Percentiles rank a stretch among this genome's conserved stretches.
Conservation (phyloP, 2,888 invertebrate genomes). For the Plebejus anna region DNA sequence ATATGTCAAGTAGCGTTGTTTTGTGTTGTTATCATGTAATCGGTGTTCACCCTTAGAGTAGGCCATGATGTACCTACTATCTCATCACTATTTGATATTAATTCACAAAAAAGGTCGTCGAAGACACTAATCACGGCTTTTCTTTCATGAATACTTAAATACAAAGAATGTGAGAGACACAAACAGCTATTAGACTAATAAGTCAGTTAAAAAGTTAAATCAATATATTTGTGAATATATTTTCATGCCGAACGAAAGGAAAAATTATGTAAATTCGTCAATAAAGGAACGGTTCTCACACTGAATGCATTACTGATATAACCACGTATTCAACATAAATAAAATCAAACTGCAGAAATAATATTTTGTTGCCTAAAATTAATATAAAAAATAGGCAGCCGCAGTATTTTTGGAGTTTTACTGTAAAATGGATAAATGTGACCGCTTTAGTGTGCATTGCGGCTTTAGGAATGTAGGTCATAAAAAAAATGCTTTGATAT, state of each 20-base stretch:
- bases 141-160: too few relatives aligned
- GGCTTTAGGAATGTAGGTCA: slow-evolving; percentile 15
- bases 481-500: slow-evolving; percentile 16
- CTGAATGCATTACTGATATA: background rate
- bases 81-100: too few relatives aligned
- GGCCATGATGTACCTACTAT: too few relatives aligned
- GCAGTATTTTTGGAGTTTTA: slow-evolving; percentile 7
- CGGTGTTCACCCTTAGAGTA: too few relatives aligned
- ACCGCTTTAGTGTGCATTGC: slow-evolving; percentile 15
- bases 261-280: background rate
- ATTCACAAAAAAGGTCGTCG: too few relatives aligned
- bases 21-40: too few relatives aligned
- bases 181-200: too few relatives aligned
- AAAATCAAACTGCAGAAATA: background rate
- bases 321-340: background rate
- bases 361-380: background rate
- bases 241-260: background rate
- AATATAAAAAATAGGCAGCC: background rate
- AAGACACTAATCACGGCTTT: too few relatives aligned
- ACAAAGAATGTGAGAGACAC: too few relatives aligned
- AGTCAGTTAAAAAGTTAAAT: too few relatives aligned
- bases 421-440: slow-evolving; percentile 19
- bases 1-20: too few relatives aligned
- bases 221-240: background rate
- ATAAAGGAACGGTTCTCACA: background rate